Percentiles rank a stretch among this genome's conserved stretches.
These are phyloP conservation scores for Asobara japonica DNA, from an alignment of 1,140 invertebrate genomes.

Conservation along the genomic window DNA sequence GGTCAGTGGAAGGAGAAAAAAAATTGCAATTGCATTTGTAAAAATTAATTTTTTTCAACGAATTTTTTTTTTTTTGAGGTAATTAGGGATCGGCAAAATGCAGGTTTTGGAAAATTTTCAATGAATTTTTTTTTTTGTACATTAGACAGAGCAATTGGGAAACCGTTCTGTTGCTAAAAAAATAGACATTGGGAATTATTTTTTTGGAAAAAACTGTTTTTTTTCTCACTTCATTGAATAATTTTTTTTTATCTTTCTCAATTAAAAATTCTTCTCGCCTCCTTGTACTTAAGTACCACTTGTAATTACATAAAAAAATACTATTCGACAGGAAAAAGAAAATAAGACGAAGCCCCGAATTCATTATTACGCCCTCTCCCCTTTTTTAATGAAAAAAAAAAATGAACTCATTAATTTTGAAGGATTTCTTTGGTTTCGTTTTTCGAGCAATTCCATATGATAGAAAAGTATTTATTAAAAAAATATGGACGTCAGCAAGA, in stretches of 20 bases:
- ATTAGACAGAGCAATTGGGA: too few species aligned
- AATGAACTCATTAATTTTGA: too few species aligned
- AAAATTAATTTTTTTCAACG: slow-evolving; percentile 16
- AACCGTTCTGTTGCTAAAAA: too few species aligned
- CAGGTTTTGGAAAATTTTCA: too few species aligned
- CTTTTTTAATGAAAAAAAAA: neutral
- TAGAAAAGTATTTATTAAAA: neutral
- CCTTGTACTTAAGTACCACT: slow-evolving; percentile 30
- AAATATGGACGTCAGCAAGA: too few species aligned
- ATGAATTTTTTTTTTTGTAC: too few species aligned
- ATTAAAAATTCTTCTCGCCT: slow-evolving; percentile 6
- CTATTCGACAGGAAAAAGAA: neutral
- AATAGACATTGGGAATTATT: too few species aligned
- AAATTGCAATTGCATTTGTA: too few species aligned
- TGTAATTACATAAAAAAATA: slow-evolving; percentile 13
- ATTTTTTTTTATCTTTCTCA: neutral
- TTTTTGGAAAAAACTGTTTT: neutral
- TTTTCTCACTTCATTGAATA: slow-evolving; percentile 15
- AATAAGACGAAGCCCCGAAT: slow-evolving; percentile 12
- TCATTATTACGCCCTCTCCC: slow-evolving; percentile 4
- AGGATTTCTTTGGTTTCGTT: too few species aligned
- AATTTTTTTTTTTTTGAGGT: too few species aligned
- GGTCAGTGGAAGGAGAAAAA: slow-evolving; percentile 9
- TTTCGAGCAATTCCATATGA: neutral
- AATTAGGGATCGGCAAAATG: too few species aligned